A percentile compares a stretch with the other conserved stretches of the same genome.
phyloP scores from a whole-genome alignment of 23 tunicate genomes.

The Corella eumyota region DNA sequence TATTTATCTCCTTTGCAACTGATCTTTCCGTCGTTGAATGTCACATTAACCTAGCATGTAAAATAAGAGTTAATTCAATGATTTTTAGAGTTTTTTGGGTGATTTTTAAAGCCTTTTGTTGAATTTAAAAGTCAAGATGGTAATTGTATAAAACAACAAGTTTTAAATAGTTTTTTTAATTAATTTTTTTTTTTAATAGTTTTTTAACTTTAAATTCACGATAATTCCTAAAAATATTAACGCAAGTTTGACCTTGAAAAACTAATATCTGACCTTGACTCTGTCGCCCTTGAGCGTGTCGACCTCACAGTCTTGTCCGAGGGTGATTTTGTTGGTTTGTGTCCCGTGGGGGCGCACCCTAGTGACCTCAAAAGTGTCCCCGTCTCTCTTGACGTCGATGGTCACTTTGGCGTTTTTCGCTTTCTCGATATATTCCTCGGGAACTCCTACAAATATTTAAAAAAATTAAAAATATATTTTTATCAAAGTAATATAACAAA shows the following conservation, averaged over 20 bases:
- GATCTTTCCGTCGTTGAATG: constrained; percentile 7
- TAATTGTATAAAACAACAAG: background rate
- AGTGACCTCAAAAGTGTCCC: constrained; percentile 14
- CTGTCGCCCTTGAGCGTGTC: constrained; percentile 22
- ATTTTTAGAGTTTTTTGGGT: too few relatives aligned
- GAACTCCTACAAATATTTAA: constrained; percentile 21
- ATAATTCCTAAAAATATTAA: too few relatives aligned
- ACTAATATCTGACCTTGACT: constrained; percentile 34
- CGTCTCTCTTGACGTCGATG: constrained; percentile 12
- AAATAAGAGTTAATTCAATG: too few relatives aligned
- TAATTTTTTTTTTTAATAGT: too few relatives aligned
- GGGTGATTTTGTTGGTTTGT: constrained; percentile 23
- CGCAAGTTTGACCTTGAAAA: too few relatives aligned
- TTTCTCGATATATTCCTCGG: constrained; percentile 19
- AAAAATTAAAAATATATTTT: too few relatives aligned
- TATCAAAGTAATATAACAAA: too few relatives aligned
- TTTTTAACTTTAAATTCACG: too few relatives aligned
- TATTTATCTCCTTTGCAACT: constrained; percentile 12
- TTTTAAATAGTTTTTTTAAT: background rate
- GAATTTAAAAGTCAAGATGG: too few relatives aligned
- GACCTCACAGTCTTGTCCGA: constrained; percentile 12
- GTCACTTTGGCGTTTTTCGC: background rate
- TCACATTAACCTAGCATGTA: constrained; percentile 6
- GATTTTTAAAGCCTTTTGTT: too few relatives aligned
- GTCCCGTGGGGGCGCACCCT: constrained; percentile 21